Base-by-base conservation (phyloP, 2,113 vertebrate genomes). In the Vicugna pacos region DNA sequence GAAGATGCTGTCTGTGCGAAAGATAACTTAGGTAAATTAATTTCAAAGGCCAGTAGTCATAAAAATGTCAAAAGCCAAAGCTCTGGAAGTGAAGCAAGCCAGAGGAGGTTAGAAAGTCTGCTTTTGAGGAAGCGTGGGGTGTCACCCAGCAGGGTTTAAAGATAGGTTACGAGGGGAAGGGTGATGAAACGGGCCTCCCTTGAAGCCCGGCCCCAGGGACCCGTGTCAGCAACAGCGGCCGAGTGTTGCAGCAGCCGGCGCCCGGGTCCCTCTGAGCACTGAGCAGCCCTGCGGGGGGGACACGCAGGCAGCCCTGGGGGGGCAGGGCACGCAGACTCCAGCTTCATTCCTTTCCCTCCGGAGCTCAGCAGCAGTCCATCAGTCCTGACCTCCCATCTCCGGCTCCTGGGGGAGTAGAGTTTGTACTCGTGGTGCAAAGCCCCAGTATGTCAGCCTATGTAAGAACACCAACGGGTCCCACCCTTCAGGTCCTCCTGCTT, bases 161-260 rank as follows among this genome's bases (percentile, higher is more conserved):
- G 98, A 94, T 79, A 95, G 64, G 0, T 56, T 35, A 13, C 52
- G 52, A 69, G 22, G 93, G 38, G 91, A 96, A 97, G 95, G 97
- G 96, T 98, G 98, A 98, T 98, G 98, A 98, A 98, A 98, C 50
- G 83, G 30, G 95, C 38, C 81, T 30, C 75, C 14, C 67, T 0
- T 0, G 3, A 65, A 92, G 86, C 93, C 52, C 10, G 1, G 50
- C 97, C 96, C 52, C 3, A 48, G 98, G 96, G 28, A 0, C 24
- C 3, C 16, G 65, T 0, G 76, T 67, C 52, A 65, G 98, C 98
- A 98, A 98, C 97, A 96, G 80, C 24, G 20, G 94, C 81, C 3
- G 28, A 46, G 75, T 97, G 87, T 97, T 98, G 98, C 98, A 98
- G 93, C 98, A 98, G 94, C 98, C 98, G 97, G 93, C 84, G 69